A percentile compares a stretch with the other conserved stretches of the same genome.
Conservation (phyloP, 2,113 vertebrate species). For the Alexandromys fortis region DNA sequence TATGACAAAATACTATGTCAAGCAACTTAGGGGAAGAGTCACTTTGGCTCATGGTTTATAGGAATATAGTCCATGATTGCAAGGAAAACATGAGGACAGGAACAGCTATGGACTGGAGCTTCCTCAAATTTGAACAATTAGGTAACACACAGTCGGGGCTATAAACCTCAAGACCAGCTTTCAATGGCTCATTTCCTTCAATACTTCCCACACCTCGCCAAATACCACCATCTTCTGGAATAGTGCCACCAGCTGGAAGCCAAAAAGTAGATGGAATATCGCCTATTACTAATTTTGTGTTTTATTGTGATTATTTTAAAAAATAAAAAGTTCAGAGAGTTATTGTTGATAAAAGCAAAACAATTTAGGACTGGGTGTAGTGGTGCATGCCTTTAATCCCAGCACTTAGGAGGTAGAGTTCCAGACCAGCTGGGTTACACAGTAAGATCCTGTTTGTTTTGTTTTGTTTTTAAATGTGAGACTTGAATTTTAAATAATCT, state of each 20-base stretch:
- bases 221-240: not conserved
- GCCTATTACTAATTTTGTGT: not conserved
- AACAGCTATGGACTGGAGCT: not conserved
- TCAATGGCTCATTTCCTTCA: not conserved
- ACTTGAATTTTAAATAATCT: not conserved
- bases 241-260: not conserved
- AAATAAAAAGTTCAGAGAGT: constrained; percentile 37
- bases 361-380: not conserved
- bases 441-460: not conserved
- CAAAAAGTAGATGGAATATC: not conserved
- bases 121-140: not conserved
- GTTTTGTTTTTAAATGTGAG: not conserved
- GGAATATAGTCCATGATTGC: not conserved
- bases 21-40: not conserved
- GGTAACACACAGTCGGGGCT: not conserved
- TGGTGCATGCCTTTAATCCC: not conserved
- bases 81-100: not conserved
- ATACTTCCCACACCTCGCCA: too few relatives aligned
- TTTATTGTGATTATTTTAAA: constrained; percentile 23
- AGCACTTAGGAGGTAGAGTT: not conserved
- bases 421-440: not conserved
- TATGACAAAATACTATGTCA: not conserved
- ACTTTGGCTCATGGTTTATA: not conserved
- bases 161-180: not conserved
- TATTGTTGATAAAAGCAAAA: not conserved